Conservation (phyloP, 2,113 vertebrate genomes). For the Motacilla tschutschensis region DNA sequence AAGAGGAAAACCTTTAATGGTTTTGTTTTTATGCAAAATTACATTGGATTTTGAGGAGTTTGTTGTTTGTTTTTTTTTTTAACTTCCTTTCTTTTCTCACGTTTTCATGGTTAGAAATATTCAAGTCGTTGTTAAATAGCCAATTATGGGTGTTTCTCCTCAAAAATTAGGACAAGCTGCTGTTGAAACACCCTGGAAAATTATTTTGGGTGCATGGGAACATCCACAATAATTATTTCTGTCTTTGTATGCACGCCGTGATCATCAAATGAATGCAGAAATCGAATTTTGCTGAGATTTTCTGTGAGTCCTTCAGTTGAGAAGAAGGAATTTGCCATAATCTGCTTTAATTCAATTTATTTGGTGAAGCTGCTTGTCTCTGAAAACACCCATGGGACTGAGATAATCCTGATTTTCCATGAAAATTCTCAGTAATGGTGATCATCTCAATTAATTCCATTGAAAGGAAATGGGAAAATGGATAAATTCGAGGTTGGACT, state of each 20-base stretch:
- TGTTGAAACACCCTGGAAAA: neutral
- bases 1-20: constrained; percentile 37
- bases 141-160: neutral
- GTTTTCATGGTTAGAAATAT: accelerated
- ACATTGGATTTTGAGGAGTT: neutral
- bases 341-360: neutral
- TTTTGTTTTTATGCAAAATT: constrained; percentile 49
- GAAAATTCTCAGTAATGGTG: neutral
- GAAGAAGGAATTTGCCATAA: neutral
- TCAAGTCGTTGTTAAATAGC: neutral
- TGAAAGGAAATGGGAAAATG: neutral
- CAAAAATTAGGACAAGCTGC: neutral
- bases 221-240: neutral
- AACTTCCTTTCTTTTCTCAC: neutral
- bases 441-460: neutral
- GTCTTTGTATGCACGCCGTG: accelerated
- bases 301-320: neutral
- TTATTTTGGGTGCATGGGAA: neutral
- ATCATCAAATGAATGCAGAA: neutral
- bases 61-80: neutral
- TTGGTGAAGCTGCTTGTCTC: neutral
- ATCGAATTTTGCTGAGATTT: neutral
- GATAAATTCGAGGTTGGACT: neutral
- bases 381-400: neutral
- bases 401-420: neutral